A percentile compares a stretch with the other conserved stretches of the same genome.
Conservation (phyloP, 1,140 invertebrate species). For the Drosophila navojoa region DNA sequence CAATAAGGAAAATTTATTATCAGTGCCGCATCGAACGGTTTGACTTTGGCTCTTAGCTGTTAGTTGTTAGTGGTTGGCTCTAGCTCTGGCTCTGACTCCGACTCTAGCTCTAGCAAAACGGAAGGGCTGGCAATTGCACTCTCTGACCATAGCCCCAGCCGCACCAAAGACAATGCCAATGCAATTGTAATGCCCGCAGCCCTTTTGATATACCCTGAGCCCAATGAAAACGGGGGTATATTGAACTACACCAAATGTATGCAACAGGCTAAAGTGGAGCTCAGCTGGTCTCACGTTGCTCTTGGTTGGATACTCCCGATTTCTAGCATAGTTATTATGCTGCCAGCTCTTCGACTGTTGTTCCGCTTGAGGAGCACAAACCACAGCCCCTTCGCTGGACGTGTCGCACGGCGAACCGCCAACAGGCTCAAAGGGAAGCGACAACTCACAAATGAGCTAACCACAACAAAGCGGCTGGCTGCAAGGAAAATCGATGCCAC, state of each 20-base stretch:
- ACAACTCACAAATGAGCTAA: constrained; percentile 23
- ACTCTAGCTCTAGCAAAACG: constrained; percentile 51
- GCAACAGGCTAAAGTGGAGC: no score
- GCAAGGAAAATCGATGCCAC: constrained; percentile 17
- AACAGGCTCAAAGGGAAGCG: constrained; percentile 15
- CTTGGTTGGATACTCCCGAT: no score
- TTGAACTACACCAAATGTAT: no score
- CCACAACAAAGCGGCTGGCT: constrained; percentile 37
- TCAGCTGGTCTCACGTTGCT: no score
- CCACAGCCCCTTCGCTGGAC: constrained; percentile 15
- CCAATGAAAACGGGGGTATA: no score
- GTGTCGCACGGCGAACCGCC: constrained; percentile 13
- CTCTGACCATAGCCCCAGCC: constrained; percentile 23
- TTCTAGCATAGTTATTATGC: constrained; percentile 19
- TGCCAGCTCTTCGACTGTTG: constrained; percentile 4
- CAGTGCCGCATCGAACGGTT: constrained; percentile 75
- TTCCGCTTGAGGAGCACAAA: constrained; percentile 36
- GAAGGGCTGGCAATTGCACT: constrained; percentile 68
- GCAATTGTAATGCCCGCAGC: constrained; percentile 60
- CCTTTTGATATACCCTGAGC: no score
- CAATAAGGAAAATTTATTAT: constrained; percentile 81
- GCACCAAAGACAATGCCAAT: constrained; percentile 62
- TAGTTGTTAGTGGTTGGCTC: constrained; percentile 37
- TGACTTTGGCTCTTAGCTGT: constrained; percentile 53
- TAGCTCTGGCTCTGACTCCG: constrained; percentile 39